These are phyloP conservation scores for Oreochromis aureus DNA, from an alignment of 2,113 vertebrate genomes.

Conservation along the genomic window DNA sequence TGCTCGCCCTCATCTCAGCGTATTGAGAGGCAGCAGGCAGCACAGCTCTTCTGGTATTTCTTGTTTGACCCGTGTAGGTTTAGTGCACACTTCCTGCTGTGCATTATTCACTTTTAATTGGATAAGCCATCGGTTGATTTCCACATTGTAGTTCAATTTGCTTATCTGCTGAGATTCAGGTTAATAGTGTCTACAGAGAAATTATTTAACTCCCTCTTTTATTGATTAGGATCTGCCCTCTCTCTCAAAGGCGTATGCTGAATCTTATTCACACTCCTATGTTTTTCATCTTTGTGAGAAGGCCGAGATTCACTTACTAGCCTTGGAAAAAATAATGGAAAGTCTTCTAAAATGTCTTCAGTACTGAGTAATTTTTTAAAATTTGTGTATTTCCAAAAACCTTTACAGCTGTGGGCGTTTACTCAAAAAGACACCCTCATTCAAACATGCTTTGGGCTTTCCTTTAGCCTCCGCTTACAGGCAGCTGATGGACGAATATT, in stretches of 20 bases:
- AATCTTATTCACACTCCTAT: not conserved
- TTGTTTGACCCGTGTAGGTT: slow-evolving; percentile 31
- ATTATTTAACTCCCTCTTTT: not conserved
- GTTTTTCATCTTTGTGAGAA: not conserved
- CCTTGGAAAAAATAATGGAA: no score
- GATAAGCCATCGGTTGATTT: not conserved
- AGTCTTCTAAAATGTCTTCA: not conserved
- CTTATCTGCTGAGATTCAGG: not conserved
- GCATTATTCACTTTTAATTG: slow-evolving; percentile 47
- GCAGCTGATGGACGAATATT: not conserved
- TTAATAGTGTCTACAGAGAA: slow-evolving; percentile 9
- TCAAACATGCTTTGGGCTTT: not conserved
- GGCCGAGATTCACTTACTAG: not conserved
- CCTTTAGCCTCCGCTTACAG: not conserved
- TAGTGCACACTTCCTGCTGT: not conserved
- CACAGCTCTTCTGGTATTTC: slow-evolving; percentile 9
- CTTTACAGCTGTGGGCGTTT: not conserved
- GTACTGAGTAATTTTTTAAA: not conserved
- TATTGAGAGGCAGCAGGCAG: not conserved
- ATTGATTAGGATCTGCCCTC: slow-evolving; percentile 1
- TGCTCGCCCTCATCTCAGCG: not conserved
- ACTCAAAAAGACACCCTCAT: not conserved
- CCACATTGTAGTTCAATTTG: not conserved
- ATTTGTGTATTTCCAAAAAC: not conserved
- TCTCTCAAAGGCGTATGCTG: not conserved